Evolutionary conservation across 2,888 invertebrate species (phyloP), one percentile per base, ranked within the genome.

Genomic region (Temnothorax unifasciatus): DNA sequence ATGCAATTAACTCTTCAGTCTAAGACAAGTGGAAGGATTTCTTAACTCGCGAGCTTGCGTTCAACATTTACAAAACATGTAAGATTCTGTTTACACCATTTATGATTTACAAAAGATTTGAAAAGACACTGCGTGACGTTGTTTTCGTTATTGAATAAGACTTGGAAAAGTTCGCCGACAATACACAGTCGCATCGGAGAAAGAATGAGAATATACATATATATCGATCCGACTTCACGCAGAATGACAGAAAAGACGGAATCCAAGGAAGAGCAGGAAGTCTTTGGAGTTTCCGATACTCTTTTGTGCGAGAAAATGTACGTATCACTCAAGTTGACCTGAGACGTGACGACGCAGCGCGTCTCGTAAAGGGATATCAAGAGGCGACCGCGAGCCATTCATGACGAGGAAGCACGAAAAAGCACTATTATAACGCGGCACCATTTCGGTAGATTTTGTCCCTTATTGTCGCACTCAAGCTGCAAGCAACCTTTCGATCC

Each of bases 221-320:
- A 38, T 73, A 79, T 81, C 21, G 73, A 81, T 81, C 8, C 13
- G 47, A 34, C 25, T 59, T 59, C 21, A 57, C 13, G 47, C 59
- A 11, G 18, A 41, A 71, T 21, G 73, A 71, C 47, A 81, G 59
- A 38, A 59, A 71, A 73, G 47, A 41, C 54, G 29, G 54, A 77
- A 69, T 68, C 8, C n/a, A 44, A 41, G 68, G 44, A 47, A 47
- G 59, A 73, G 79, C 47, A 59, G 73, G 73, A 79, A 79, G 73
- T 71, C 79, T 21, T 47, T 34, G 44, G 73, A 47, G 50, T 81
- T 81, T 59, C 59, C 59, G 79, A 81, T 47, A 81, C 63, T 75
- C 77, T 61, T 83, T 83, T 83, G 83, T 83, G 63, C 61, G 64
- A 50, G 50, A 69, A 77, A 69, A 83, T 68, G 44, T 83, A 68